These are phyloP conservation scores for Callipepla californica DNA, from an alignment of 2,113 vertebrate species.

Conservation along the genomic window DNA sequence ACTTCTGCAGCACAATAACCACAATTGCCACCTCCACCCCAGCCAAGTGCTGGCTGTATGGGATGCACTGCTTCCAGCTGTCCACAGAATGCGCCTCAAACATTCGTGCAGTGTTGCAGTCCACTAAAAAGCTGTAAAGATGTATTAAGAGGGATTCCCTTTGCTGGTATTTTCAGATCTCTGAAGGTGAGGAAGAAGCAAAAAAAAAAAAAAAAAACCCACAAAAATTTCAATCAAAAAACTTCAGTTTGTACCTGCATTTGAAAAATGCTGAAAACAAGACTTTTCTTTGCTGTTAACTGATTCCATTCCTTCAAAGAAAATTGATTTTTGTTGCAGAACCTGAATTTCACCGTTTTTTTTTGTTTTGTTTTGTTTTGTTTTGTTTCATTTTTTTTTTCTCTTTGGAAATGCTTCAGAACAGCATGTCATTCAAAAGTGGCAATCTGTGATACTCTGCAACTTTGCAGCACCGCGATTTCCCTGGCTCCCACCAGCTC, in stretches of 20 bases:
- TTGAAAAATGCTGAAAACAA: background rate
- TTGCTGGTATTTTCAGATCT: background rate
- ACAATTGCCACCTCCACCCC: background rate
- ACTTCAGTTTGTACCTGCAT: background rate
- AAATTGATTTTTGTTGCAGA: background rate
- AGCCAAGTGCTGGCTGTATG: background rate
- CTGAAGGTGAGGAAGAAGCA: background rate
- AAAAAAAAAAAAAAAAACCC: background rate
- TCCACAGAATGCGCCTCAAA: background rate
- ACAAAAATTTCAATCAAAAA: background rate
- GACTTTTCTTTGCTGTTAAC: background rate
- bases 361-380: background rate
- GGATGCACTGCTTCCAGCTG: background rate
- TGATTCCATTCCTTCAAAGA: background rate
- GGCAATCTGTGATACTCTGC: background rate
- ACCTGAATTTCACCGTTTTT: background rate
- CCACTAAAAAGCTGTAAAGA: background rate
- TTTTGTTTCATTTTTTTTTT: background rate
- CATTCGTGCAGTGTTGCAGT: too few relatives aligned
- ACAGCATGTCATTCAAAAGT: background rate
- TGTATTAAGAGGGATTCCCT: background rate
- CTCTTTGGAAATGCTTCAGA: background rate
- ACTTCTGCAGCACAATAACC: background rate
- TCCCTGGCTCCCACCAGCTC: background rate
- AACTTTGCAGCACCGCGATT: accelerated